Evolutionary conservation across 1,140 invertebrate species (phyloP), one percentile per base, ranked within the genome.

Genomic region (Apis florea): DNA sequence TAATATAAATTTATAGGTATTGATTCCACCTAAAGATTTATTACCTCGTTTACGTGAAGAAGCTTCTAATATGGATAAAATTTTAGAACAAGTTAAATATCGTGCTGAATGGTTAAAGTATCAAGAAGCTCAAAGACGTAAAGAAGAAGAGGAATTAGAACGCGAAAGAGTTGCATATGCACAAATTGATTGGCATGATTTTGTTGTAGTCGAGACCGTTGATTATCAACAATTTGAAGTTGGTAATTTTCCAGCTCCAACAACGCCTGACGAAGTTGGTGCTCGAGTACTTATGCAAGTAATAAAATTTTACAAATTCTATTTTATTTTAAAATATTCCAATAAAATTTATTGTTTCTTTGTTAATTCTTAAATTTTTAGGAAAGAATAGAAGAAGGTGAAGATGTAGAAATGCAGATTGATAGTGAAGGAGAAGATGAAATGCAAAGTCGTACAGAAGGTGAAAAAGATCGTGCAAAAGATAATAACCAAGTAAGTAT

Each of bases 151-250:
- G 89, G 97, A 98, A 89, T 95, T 98, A 24, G 99, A 99, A 93
- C 96, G 97, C 59, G 99, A 99, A 93, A 95, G 98, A 94, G 96
- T 99, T 54, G 98, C 98, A 0, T 99, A 99, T 92, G 98, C 98
- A 6, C 98, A 98, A 90, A 99, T 99, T 86, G 99, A 99, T 92
- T 99, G 99, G 99, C 99, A 99, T 92, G 99, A 99, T 94, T 99
- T 99, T 94, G 99, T 99, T 3, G 98, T 99, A 1, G 99, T 99
- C 0, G 99, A 99, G 93, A 99, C 99, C 0, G 99, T 99, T 0
- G 99, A 99, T 93, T 99, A 99, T 93, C 98, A 99, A 87, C 97
- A 98, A 1, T 98, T 98, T 90, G 99, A 99, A 94, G 96, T 97
- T 17, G 98, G 98, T 47, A 97, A 97, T 92, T 98, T 99, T 90